Evolutionary conservation across 2,888 invertebrate species (phyloP).

Genomic region (Scelioninae gen. 2): DNA sequence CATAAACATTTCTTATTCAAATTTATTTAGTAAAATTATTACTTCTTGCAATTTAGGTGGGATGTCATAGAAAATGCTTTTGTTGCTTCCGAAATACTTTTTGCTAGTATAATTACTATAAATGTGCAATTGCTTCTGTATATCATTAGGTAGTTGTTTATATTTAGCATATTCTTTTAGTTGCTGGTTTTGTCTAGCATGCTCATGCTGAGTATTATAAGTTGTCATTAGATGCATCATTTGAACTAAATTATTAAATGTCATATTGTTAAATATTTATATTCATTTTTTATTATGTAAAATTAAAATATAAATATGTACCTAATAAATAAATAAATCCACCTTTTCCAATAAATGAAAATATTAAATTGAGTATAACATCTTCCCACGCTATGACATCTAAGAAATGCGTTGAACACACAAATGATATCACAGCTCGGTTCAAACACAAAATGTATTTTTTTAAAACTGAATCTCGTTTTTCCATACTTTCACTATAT

Average conservation of each 20-base stretch:
- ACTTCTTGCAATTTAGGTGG: conserved; percentile 70
- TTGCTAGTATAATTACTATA: conserved; percentile 75
- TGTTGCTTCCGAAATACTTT: conserved; percentile 73
- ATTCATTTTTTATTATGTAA: no score
- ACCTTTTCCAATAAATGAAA: conserved; percentile 67
- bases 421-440: conserved; percentile 67
- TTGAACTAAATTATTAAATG: conserved; percentile 61
- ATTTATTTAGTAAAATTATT: no score
- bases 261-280: no score
- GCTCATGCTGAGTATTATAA: conserved; percentile 63
- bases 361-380: conserved; percentile 66
- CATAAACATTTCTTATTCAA: no score
- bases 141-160: conserved; percentile 73
- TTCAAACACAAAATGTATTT: conserved; percentile 68
- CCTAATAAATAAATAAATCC: conserved; percentile 69
- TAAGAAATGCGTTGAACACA: conserved; percentile 67
- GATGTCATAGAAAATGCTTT: conserved; percentile 72
- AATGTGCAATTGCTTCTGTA: conserved; percentile 71
- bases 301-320: no score
- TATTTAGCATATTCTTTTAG: conserved; percentile 74
- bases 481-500: conserved; percentile 62
- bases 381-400: conserved; percentile 67
- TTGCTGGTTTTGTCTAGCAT: conserved; percentile 66
- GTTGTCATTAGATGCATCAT: conserved; percentile 66
- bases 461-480: conserved; percentile 56